Conservation (phyloP, 2,888 invertebrate genomes). For the Amphipyra berbera region DNA sequence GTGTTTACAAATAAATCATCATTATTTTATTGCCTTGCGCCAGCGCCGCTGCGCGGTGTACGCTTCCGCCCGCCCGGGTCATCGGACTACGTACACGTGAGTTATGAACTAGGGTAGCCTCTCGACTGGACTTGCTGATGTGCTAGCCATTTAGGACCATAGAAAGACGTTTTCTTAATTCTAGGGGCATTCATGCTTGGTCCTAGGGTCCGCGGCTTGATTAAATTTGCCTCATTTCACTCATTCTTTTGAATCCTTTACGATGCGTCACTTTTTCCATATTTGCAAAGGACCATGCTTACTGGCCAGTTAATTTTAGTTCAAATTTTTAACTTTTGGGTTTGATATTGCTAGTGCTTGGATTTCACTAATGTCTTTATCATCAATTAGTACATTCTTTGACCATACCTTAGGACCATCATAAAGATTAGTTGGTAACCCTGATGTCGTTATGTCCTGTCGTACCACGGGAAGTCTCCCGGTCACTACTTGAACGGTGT, state of each 20-base stretch:
- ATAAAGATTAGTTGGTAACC: constrained; percentile 36
- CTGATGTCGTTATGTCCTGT: constrained; percentile 35
- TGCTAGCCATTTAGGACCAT: constrained; percentile 8
- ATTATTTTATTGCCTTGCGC: constrained; percentile 80
- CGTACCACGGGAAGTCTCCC: constrained; percentile 48
- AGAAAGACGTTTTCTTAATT: background rate
- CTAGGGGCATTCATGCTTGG: constrained; percentile 23
- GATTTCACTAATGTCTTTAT: background rate
- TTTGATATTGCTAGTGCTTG: background rate
- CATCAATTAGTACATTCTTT: background rate
- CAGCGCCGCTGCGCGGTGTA: constrained; percentile 67
- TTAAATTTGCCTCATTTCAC: constrained; percentile 2
- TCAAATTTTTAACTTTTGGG: too few species aligned
- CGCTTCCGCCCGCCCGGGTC: constrained; percentile 62
- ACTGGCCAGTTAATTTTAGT: too few species aligned
- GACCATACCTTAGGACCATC: background rate
- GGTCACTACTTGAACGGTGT: constrained; percentile 43
- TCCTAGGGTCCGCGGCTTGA: constrained; percentile 17
- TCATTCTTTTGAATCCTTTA: background rate
- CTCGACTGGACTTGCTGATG: constrained; percentile 30
- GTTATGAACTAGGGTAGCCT: constrained; percentile 58
- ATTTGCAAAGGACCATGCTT: too few species aligned
- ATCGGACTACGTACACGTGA: constrained; percentile 61
- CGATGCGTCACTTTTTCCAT: background rate
- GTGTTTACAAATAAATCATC: constrained; percentile 90